A percentile compares a stretch with the other conserved stretches of the same genome.
These are phyloP conservation scores for Chelonia mydas DNA, from an alignment of 2,797 vertebrate genomes.

Conservation along the genomic window DNA sequence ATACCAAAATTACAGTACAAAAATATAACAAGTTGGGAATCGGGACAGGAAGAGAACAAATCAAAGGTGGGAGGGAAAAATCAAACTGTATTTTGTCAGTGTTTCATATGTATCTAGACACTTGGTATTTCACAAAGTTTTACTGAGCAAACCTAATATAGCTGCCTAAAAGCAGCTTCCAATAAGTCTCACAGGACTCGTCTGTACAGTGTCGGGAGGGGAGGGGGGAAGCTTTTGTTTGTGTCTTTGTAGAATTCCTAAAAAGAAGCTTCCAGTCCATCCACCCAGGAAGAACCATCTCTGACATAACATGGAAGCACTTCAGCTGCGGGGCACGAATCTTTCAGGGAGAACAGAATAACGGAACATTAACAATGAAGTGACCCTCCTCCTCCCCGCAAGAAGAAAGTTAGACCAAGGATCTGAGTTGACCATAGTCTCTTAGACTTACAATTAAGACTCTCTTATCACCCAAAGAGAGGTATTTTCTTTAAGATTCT, in stretches of 20 bases:
- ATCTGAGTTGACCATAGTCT: background rate
- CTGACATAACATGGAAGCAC: background rate
- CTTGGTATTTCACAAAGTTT: background rate
- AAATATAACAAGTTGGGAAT: background rate
- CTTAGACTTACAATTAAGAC: background rate
- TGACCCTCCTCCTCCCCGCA: background rate
- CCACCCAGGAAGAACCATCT: background rate
- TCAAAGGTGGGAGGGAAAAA: background rate
- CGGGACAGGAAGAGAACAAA: background rate
- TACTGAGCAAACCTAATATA: background rate
- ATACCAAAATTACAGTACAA: background rate
- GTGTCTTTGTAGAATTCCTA: background rate
- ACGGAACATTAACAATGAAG: background rate
- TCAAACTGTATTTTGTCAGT: background rate
- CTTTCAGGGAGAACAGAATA: background rate
- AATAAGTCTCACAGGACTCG: background rate
- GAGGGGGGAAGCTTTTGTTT: background rate
- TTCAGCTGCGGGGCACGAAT: background rate
- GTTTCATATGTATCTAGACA: background rate
- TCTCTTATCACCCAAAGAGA: background rate
- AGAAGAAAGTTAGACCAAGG: background rate
- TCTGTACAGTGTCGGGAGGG: accelerated
- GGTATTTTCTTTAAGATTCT: background rate
- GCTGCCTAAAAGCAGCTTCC: background rate
- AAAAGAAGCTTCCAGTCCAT: background rate